Conservation (phyloP, 2,888 invertebrate genomes). For the Auanema freiburgensis region DNA sequence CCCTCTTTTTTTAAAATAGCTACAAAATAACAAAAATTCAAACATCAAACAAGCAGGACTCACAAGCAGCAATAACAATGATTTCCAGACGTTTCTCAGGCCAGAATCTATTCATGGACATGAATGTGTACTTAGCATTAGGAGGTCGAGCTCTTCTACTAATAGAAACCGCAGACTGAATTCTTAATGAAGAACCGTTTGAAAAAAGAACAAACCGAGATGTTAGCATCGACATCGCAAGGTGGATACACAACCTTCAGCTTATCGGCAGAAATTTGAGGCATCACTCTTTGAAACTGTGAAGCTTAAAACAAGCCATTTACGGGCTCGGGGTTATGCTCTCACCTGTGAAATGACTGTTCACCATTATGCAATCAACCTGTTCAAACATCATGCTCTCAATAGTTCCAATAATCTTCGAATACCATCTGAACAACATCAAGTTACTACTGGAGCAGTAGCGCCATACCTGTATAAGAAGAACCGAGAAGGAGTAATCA, state of each 20-base stretch:
- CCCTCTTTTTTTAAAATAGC: conserved; percentile 54
- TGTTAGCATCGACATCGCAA: conserved; percentile 60
- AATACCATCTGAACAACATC: conserved; percentile 64
- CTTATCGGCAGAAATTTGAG: conserved; percentile 50
- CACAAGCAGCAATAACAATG: conserved; percentile 61
- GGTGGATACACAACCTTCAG: conserved; percentile 62
- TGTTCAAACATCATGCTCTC: conserved; percentile 67
- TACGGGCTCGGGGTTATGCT: no score
- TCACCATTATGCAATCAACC: conserved; percentile 68
- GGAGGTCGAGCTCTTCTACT: conserved; percentile 45
- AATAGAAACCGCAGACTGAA: conserved; percentile 33
- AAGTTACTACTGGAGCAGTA: no score
- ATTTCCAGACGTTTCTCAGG: conserved; percentile 63
- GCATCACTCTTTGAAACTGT: conserved; percentile 58
- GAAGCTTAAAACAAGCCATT: conserved; percentile 38
- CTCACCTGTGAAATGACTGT: conserved; percentile 69
- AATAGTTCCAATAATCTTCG: conserved; percentile 56
- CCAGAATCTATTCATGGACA: conserved; percentile 64
- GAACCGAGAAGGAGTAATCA: conserved; percentile 61
- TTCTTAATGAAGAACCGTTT: no score
- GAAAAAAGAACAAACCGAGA: not conserved
- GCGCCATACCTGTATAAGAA: conserved; percentile 61
- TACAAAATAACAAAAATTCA: conserved; percentile 25
- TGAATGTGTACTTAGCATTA: conserved; percentile 55
- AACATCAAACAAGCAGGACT: conserved; percentile 2